Base-by-base conservation (phyloP, 2,797 vertebrate genomes). In the Alcedo atthis region DNA sequence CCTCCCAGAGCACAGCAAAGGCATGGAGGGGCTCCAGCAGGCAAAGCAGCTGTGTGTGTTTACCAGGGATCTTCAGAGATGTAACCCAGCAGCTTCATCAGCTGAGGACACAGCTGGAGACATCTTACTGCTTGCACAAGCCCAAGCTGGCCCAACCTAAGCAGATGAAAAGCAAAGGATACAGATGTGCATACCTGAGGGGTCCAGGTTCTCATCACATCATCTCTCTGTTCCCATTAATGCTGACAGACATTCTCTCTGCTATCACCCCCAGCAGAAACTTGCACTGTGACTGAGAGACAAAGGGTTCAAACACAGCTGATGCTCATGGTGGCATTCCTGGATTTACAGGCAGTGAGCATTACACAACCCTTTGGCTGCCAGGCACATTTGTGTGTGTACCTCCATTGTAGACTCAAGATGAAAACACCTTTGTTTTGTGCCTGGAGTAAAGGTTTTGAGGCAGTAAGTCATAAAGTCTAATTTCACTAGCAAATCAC, bases 401-500 rank as follows among this genome's bases (percentile, higher is more conserved):
- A 51, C 19, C 81, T 14, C 26, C 24, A 62, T 20, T 22, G 26
- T 13, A 5, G 55, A 64, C 53, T 53, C 59, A 77, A 83, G 63
- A 59, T 6, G 28, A 68, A 78, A 69, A 63, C 4, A 12, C 10
- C 17, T 40, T 20, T 54, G 28, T 28, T 86, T 59, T 55, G 12
- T 57, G 49, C 16, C 64, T 77, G n/a, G 5, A 71, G 9, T 54
- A 75, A 40, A 80, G 68, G 17, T 81, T 85, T 58, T 54, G 48
- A 78, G 40, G 42, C 25, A 87, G 76, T n/a, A 90, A 85, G 49
- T 93, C 40, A 58, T 35, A 82, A 75, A 43, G 35, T 70, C 18
- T 83, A 66, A 78, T 89, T 32, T 75, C n/a, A 86, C 73, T 93
- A 87, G 26, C 68, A 89, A 78, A 74, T 93, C 15, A 61, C 42